Base-by-base conservation (phyloP, 53 echinoderm and acorn worm species). In the Actinopyga echinites region DNA sequence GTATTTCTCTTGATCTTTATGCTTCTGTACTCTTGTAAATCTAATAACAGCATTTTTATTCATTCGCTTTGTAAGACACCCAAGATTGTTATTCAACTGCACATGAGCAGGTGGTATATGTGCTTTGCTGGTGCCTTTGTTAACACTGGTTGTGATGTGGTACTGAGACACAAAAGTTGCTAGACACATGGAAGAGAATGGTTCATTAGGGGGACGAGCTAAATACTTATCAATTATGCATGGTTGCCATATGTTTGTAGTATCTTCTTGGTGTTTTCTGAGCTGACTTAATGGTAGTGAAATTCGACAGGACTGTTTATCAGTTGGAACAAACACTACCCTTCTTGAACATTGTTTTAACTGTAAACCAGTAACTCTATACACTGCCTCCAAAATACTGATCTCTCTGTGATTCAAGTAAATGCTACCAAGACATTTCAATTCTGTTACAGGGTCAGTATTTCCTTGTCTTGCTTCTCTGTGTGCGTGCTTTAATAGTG, bases 401-500 rank as follows among this genome's bases (percentile, higher is more conserved):
- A 85, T 62, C 61, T 85, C 85, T 74, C 85, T 74, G 74, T 85
- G 74, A 37, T 74, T 73, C 23, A 85, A 40, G 74, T 85, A 85
- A 23, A 85, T 42, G 42, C 74, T 74, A 36, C 85, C 85, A 69
- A 79, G 36, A 37, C 11, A 56, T 69, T 33, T 54, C 26, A 84
- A 56, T 56, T 84, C 84, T 30, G 68, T 68, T 33, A 84, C 69
- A 56, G 71, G 56, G 12, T 84, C 33, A 7, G 21, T 69, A 84
- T 84, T 71, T 49, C 83, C 83, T 82, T 65, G 55, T 56, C 66
- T 49, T 23, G 84, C 58, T 69, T 69, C 71, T 55, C 34, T 20
- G 20, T 66, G 67, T 68, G 67, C 68, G 30, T 66, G 67, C 66
- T 83, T 83, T 12, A 67, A 56, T 54, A 67, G 55, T 30, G 45